Base-by-base conservation (phyloP, 2,113 vertebrate genomes). In the Nestor notabilis region DNA sequence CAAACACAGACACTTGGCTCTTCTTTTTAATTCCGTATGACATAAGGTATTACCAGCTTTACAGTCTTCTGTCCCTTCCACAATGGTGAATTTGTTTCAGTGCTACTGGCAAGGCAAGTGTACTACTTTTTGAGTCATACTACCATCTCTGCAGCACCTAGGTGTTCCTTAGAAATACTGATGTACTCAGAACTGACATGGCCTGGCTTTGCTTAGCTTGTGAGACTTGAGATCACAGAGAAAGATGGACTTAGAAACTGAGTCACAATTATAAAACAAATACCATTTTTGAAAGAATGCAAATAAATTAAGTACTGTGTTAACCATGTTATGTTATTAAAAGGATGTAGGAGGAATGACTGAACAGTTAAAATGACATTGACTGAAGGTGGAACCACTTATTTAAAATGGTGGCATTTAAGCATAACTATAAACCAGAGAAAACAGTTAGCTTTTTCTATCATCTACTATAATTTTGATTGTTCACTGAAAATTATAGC, bases 221-320 rank as follows among this genome's bases (percentile, higher is more conserved):
- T 85, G 79, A 86, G 49, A 50, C 79, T 80, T 88, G 90, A 63
- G 16, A 55, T 82, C 93, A 29, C 71, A 68, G 28, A 37, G 66
- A 68, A 94, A 82, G 88, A 85, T 1, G 4, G 63, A 74, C 53
- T 88, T 35, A 68, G 75, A 90, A 95, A 92, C 33, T 50, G 79
- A 90, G 46, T 92, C 46, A 90, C 55, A 89, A 18, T 87, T 95
- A 83, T 37, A 90, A 94, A 95, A 90, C 46, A 92, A 96, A 83
- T 44, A 37, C 16, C 10, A 18, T 89, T 94, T 92, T 78, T 75
- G 72, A 95, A 93, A 64, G 60, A 93, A 81, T n/a, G 35, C 8
- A 89, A 84, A 93, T 81, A 92, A 93, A 87, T 92, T 90, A 83
- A 78, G 68, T 94, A 25, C 50, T 60, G 15, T 60, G 65, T 84